These are phyloP conservation scores for Phaethornis superciliosus DNA, from an alignment of 2,113 vertebrate species.

Conservation along the genomic window DNA sequence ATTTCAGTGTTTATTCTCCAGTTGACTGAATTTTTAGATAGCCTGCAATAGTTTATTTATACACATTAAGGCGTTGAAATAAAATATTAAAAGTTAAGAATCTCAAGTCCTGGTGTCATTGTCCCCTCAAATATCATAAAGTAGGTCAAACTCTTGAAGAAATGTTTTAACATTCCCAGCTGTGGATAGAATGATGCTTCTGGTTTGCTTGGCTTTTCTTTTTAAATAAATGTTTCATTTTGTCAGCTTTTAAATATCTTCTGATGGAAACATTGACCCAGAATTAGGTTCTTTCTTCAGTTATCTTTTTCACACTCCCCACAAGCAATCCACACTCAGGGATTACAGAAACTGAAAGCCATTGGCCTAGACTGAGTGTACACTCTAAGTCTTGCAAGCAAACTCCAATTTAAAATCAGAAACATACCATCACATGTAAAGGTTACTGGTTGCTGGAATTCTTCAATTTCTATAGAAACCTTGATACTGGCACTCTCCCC, in stretches of 20 bases:
- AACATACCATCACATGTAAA: conserved; percentile 95
- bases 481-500: conserved; percentile 92
- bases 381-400: background rate
- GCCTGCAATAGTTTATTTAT: background rate
- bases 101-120: background rate
- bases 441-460: conserved; percentile 93
- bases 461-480: conserved; percentile 95
- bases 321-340: background rate
- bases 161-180: background rate
- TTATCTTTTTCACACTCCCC: background rate
- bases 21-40: background rate
- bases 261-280: background rate
- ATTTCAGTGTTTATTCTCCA: background rate
- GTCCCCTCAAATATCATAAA: background rate
- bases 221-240: background rate
- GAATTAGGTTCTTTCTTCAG: background rate
- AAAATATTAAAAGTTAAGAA: background rate
- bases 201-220: background rate
- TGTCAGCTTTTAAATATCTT: background rate
- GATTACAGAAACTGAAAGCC: background rate
- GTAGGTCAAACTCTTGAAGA: background rate
- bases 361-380: background rate
- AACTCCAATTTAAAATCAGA: background rate
- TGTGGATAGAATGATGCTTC: background rate
- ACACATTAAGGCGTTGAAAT: background rate